Percentiles rank a stretch among this genome's conserved stretches.
phyloP scores from a whole-genome alignment of 2,888 invertebrate species.

The Nephrotoma flavescens region DNA sequence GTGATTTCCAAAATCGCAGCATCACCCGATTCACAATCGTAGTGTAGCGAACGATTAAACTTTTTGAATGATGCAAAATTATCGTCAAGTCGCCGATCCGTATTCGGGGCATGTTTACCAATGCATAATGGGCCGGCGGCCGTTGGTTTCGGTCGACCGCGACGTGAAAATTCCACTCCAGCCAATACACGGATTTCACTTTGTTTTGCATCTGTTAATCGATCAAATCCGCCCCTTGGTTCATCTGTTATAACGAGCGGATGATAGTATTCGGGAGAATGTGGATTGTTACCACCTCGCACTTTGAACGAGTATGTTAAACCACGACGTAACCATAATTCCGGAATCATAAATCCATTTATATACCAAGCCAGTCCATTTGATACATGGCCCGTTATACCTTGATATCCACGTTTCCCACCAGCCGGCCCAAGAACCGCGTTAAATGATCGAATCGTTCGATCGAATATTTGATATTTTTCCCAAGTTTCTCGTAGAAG shows the following conservation, averaged over 20 bases:
- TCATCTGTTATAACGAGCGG: constrained; percentile 80
- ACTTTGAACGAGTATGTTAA: constrained; percentile 50
- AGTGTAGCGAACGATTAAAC: constrained; percentile 62
- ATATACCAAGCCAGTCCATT: constrained; percentile 81
- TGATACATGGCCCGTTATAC: constrained; percentile 50
- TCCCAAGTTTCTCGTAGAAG: constrained; percentile 39
- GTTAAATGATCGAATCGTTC: constrained; percentile 60
- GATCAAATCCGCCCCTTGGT: constrained; percentile 67
- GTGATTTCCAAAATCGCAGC: constrained; percentile 62
- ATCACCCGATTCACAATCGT: constrained; percentile 55
- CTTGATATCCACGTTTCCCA: constrained; percentile 61
- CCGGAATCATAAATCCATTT: constrained; percentile 76
- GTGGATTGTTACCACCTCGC: constrained; percentile 77
- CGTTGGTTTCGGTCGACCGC: constrained; percentile 64
- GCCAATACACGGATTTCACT: constrained; percentile 58
- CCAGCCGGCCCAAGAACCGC: constrained; percentile 76
- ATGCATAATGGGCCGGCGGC: constrained; percentile 71
- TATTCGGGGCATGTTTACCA: constrained; percentile 45
- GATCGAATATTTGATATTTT: constrained; percentile 47
- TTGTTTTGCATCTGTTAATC: constrained; percentile 53
- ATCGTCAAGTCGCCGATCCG: constrained; percentile 65
- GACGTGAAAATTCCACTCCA: constrained; percentile 67
- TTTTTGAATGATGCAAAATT: constrained; percentile 65
- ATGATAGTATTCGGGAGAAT: constrained; percentile 72
- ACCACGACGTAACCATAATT: constrained; percentile 73